phyloP scores from a whole-genome alignment of 2,888 invertebrate species.

The Cartodere bifasciata region DNA sequence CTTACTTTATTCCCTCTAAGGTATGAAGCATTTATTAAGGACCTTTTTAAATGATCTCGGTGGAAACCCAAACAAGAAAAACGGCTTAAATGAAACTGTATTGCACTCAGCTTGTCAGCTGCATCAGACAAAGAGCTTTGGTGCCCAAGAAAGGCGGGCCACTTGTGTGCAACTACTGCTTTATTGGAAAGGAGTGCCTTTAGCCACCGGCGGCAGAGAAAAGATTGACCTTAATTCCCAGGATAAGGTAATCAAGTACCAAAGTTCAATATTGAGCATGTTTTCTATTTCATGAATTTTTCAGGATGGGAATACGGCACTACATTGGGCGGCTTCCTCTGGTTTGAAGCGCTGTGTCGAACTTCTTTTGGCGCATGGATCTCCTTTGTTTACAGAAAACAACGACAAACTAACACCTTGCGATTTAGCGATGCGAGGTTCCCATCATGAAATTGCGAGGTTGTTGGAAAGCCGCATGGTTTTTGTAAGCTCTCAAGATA shows the following conservation, averaged over 20 bases:
- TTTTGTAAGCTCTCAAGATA: slow-evolving; percentile 43
- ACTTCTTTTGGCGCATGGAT: slow-evolving; percentile 44
- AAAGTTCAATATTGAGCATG: too few species aligned
- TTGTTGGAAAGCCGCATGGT: slow-evolving; percentile 56
- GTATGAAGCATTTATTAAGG: slow-evolving; percentile 45
- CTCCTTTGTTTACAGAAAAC: slow-evolving; percentile 50
- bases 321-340: slow-evolving; percentile 51
- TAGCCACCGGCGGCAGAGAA: slow-evolving; percentile 43
- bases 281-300: too few species aligned
- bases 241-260: slow-evolving; percentile 38
- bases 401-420: slow-evolving; percentile 49
- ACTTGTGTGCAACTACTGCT: slow-evolving; percentile 49
- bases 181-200: slow-evolving; percentile 45
- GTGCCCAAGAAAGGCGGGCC: slow-evolving; percentile 43
- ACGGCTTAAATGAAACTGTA: slow-evolving; percentile 48
- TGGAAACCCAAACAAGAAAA: slow-evolving; percentile 57
- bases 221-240: slow-evolving; percentile 44
- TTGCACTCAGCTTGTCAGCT: slow-evolving; percentile 49
- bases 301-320: slow-evolving; percentile 50
- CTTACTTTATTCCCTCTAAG: slow-evolving; percentile 18
- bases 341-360: slow-evolving; percentile 51
- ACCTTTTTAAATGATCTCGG: slow-evolving; percentile 50
- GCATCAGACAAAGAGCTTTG: slow-evolving; percentile 36
- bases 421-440: slow-evolving; percentile 47
- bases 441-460: slow-evolving; percentile 47